phyloP scores from a whole-genome alignment of 2,113 vertebrate species.

The Heliornis fulica region DNA sequence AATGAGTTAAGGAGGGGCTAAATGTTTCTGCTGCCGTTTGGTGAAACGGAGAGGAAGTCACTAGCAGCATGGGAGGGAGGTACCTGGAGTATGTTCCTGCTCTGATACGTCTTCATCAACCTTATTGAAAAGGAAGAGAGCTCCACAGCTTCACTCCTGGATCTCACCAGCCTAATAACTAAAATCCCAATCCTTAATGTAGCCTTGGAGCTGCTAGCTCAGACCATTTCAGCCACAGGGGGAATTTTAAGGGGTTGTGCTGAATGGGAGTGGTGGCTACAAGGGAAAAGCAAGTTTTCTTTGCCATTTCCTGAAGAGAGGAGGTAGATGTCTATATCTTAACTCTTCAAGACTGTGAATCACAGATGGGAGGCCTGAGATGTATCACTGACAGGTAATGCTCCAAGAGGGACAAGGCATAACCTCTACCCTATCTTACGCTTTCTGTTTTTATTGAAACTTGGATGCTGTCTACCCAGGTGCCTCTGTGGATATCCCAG shows the following conservation, averaged over 20 bases:
- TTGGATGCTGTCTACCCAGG: not conserved
- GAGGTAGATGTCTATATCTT: not conserved
- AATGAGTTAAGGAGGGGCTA: not conserved
- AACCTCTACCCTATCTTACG: not conserved
- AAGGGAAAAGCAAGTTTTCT: not conserved
- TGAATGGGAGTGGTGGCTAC: not conserved
- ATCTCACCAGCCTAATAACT: not conserved
- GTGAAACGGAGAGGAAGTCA: not conserved
- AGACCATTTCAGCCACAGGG: not conserved
- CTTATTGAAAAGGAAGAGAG: not conserved
- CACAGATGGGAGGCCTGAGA: not conserved
- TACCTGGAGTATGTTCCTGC: not conserved
- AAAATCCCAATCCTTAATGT: not conserved
- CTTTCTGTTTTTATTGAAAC: not conserved
- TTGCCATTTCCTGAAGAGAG: not conserved
- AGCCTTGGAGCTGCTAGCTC: not conserved
- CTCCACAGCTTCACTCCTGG: not conserved
- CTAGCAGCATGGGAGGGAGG: not conserved
- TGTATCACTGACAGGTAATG: not conserved
- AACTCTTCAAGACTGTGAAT: not conserved
- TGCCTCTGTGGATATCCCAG: not conserved
- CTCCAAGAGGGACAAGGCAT: not conserved
- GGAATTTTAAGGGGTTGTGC: not conserved
- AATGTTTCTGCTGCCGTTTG: not conserved
- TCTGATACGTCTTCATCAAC: not conserved